Evolutionary conservation across 1,140 invertebrate genomes (phyloP), one percentile per base, ranked within the genome.

Genomic region (Helicoverpa zea): DNA sequence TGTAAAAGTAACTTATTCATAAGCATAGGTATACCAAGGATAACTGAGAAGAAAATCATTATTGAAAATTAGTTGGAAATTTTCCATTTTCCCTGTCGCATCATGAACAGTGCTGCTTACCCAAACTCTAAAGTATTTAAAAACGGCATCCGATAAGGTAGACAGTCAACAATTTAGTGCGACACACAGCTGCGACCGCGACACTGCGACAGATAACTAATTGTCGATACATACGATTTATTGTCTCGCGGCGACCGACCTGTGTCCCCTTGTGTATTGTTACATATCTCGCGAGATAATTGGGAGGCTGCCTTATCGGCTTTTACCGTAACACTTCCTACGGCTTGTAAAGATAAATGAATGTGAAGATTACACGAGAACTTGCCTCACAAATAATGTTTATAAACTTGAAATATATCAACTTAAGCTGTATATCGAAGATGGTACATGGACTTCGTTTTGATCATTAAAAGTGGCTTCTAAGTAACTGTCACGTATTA

Each of bases 201-300:
- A 43, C 73, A 75, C 58, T 3, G 56, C 56, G 13, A 43, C 73
- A 75, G 56, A 75, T 61, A 75, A 75, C 73, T 75, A 75, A 75
- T 75, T 75, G 73, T 75, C 58, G 56, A 43, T 51, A 49, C 56
- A 51, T 16, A 75, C 56, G 73, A 75, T 75, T 75, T 75, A 75
- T 75, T 61, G 35, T 51, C n/a, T 18, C 3, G 11, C 4, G 4
- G n/a, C 43, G 72, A 30, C n/a, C 56, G 1, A 23, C 43, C 72
- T 11, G 72, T 61, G 73, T 75, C 54, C 23, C 30, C 54, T 14
- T 49, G 35, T 75, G 73, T 47, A 64, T 61, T 64, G 54, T 77
- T 77, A 52, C 66, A 70, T 52, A 77, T 77, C 59, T 51, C 18
- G 74, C 16, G 59, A 77, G 74, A 77, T 77, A 77, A 77, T 77